A percentile compares a stretch with the other conserved stretches of the same genome.
These are phyloP conservation scores for Salvator merianae DNA, from an alignment of 2,113 vertebrate species.

Conservation along the genomic window DNA sequence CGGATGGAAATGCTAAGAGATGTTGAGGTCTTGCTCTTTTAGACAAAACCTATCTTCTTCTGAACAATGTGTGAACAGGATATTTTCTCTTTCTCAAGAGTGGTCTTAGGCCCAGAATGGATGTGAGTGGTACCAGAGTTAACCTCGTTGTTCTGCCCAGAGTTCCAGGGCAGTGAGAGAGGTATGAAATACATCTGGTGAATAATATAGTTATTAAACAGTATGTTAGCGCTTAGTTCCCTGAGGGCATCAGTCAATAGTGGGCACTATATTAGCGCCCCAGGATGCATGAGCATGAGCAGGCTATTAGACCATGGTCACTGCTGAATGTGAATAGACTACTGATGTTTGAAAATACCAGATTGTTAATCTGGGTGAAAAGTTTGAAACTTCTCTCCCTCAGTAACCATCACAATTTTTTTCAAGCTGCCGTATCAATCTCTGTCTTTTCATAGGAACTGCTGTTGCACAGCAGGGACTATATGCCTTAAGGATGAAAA, in stretches of 20 bases:
- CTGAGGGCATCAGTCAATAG: not conserved
- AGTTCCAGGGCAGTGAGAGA: not conserved
- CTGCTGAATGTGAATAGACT: not conserved
- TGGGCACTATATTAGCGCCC: not conserved
- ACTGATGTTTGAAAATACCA: slow-evolving; percentile 9
- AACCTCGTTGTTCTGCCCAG: not conserved
- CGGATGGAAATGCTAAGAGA: not conserved
- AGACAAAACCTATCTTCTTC: not conserved
- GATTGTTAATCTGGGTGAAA: not conserved
- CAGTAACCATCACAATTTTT: not conserved
- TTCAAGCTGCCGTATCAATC: not conserved
- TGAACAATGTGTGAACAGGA: not conserved
- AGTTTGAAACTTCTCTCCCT: not conserved
- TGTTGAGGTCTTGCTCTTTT: not conserved
- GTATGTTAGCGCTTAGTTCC: not conserved
- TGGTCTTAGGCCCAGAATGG: not conserved
- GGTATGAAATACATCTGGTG: not conserved
- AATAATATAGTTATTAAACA: not conserved
- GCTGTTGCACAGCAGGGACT: not conserved
- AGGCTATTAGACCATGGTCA: slow-evolving; percentile 11
- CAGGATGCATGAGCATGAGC: slow-evolving; percentile 13
- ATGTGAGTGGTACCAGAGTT: not conserved
- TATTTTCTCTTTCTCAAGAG: not conserved
- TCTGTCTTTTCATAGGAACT: not conserved
- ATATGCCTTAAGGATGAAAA: not conserved